Base-by-base conservation (phyloP, 2,113 vertebrate genomes). In the Apodemus speciosus region DNA sequence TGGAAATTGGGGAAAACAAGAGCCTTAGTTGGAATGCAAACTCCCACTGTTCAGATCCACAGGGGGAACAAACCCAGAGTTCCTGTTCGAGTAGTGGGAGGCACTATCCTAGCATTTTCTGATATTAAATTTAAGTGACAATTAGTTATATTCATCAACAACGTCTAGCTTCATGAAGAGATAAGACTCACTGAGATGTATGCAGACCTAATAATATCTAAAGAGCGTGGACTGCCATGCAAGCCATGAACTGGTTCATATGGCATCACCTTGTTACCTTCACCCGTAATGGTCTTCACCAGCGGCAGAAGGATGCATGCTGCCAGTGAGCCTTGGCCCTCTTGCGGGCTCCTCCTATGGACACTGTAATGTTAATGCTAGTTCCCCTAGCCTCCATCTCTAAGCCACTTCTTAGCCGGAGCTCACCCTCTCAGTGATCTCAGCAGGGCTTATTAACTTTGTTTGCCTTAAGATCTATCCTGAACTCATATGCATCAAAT, bases 51-150 rank as follows among this genome's bases (percentile, higher is more conserved):
- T 40, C 38, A 68, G 21, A 11, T 32, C 85, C 40, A 51, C 1
- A 35, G 83, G 18, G 66, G 40, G 84, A 88, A 0, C 27, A 23
- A 43, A 9, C 25, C 21, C 32, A 53, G 76, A 4, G 87, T 32
- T 58, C 35, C 6, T 38, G 25, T 30, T 38, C 32, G 56, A 21
- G 18, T 14, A 81, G 30, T 30, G 6, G 49, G 30, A 90, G 23
- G 1, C 60, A 23, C 35, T 62, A 13, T 23, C 32, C 25, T 89
- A 3, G 23, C 13, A 9, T 60, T 72, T 88, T 66, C 53, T 0
- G 38, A 81, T 84, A 92, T 93, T 83, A 73, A 89, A 90, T 53
- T 76, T 68, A 60, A 88, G 30, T 32, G 72, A 83, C 35, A 80
- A 49, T 6, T 80, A 18, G 64, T 56, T 89, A 13, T 30, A 43